Evolutionary conservation across 2,113 vertebrate species (phyloP).

Genomic region (Callospermophilus lateralis): DNA sequence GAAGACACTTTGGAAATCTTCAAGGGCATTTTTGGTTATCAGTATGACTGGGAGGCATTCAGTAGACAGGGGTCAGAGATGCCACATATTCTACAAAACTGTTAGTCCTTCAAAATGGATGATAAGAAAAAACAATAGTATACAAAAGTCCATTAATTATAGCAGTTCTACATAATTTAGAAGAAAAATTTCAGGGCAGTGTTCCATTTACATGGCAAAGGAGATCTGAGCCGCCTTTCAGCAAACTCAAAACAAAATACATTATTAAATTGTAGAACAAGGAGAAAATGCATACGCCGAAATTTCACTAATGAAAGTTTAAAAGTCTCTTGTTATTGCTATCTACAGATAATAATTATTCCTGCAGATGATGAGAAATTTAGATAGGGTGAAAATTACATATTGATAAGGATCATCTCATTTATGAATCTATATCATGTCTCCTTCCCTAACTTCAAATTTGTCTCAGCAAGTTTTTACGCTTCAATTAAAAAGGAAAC

Average conservation of each 20-base stretch:
- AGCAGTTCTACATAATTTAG: neutral
- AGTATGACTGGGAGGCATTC: neutral
- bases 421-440: neutral
- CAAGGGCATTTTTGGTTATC: constrained; percentile 26
- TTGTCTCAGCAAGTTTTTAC: neutral
- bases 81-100: neutral
- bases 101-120: constrained; percentile 5
- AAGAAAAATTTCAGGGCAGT: neutral
- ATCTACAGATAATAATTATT: neutral
- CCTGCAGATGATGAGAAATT: neutral
- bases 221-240: neutral
- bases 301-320: neutral
- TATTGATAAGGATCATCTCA: neutral
- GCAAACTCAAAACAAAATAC: constrained; percentile 31
- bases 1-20: neutral
- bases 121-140: constrained; percentile 10
- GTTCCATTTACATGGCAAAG: neutral
- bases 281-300: neutral
- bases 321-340: neutral
- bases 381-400: constrained; percentile 18
- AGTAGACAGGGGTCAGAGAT: neutral
- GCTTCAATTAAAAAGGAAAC: neutral
- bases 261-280: neutral
- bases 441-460: neutral
- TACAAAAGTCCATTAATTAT: neutral